These are phyloP conservation scores for Nettapus auritus DNA, from an alignment of 2,113 vertebrate genomes.

Conservation along the genomic window DNA sequence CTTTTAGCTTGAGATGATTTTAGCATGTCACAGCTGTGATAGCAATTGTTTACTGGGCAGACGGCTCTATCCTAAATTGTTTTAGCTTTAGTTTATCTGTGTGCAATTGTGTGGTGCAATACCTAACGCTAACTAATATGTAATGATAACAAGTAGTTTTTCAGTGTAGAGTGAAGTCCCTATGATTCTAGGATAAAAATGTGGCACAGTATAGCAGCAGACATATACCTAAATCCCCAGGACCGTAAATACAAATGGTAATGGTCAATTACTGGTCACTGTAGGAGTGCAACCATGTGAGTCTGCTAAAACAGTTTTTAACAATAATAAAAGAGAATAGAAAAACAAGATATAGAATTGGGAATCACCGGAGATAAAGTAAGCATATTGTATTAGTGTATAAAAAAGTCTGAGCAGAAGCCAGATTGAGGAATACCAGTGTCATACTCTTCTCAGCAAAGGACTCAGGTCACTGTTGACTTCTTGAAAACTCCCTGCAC, in stretches of 20 bases:
- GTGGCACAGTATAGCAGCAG: accelerated
- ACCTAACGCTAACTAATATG: not conserved
- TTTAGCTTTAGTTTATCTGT: not conserved
- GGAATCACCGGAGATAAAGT: not conserved
- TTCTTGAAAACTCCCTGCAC: not conserved
- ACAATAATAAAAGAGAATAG: not conserved
- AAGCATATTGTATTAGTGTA: not conserved
- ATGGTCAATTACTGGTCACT: not conserved
- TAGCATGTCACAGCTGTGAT: not conserved
- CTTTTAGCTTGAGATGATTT: not conserved
- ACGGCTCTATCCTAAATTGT: not conserved
- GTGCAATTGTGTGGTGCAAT: not conserved
- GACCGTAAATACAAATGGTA: not conserved
- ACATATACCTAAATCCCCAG: not conserved
- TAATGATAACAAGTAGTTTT: not conserved
- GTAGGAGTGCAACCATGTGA: not conserved
- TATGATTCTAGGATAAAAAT: not conserved
- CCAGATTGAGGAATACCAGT: not conserved
- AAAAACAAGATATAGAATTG: not conserved
- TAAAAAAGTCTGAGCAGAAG: not conserved
- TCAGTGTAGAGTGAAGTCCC: not conserved
- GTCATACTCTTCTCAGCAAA: not conserved
- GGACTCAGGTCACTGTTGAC: not conserved
- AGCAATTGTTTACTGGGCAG: not conserved
- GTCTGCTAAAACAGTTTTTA: not conserved